phyloP scores from a whole-genome alignment of 2,797 vertebrate genomes.

The Platalea minor region DNA sequence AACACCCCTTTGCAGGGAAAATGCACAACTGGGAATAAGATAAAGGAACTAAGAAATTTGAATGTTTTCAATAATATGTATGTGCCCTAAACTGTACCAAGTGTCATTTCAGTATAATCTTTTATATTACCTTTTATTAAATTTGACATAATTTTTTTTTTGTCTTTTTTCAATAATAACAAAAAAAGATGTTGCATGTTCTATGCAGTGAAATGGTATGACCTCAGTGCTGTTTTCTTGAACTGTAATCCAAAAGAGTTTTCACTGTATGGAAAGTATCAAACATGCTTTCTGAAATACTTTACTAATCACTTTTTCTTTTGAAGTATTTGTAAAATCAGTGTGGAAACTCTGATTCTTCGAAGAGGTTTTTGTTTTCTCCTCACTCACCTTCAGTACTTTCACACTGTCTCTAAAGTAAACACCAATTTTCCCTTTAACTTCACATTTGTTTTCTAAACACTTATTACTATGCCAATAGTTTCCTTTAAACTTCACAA shows the following conservation, averaged over 20 bases:
- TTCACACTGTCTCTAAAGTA: not conserved
- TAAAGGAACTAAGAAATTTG: not conserved
- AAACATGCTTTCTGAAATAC: slow-evolving; percentile 24
- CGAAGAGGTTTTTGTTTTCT: not conserved
- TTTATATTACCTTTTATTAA: not conserved
- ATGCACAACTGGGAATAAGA: not conserved
- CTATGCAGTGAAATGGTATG: not conserved
- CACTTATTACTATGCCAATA: not conserved
- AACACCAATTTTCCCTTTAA: not conserved
- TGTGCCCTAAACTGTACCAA: not conserved
- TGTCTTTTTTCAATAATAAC: not conserved
- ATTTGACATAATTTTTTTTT: not conserved
- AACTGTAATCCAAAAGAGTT: not conserved
- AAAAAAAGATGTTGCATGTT: not conserved
- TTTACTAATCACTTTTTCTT: not conserved
- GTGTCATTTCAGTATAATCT: not conserved
- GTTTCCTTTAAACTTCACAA: not conserved
- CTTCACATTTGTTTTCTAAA: not conserved
- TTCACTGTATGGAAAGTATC: not conserved
- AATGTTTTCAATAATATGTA: not conserved
- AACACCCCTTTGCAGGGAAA: not conserved
- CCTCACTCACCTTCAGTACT: not conserved
- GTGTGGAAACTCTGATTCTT: not conserved
- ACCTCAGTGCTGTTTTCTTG: not conserved
- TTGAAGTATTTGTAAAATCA: slow-evolving; percentile 4